A percentile compares a stretch with the other conserved stretches of the same genome.
Conservation (phyloP, 1,140 invertebrate genomes). For the Drosophila kikkawai region DNA sequence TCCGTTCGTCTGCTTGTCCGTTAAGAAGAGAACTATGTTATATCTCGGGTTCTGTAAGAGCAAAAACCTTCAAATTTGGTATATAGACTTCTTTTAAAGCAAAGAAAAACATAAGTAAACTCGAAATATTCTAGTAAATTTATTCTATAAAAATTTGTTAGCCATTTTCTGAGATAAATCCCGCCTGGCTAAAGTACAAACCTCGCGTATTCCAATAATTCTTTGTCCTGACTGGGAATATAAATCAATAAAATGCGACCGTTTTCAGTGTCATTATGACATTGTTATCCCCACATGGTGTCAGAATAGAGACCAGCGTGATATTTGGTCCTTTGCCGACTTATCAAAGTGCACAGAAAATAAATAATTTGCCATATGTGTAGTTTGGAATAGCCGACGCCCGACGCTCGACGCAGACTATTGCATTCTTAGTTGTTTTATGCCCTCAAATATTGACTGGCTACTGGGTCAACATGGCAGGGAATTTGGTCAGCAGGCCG, state of each 20-base stretch:
- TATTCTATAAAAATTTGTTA: background rate
- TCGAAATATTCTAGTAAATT: background rate
- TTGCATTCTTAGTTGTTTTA: slow-evolving; percentile 50
- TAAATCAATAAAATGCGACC: slow-evolving; percentile 19
- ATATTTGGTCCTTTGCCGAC: slow-evolving; percentile 6
- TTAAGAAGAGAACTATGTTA: background rate
- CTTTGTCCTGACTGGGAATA: no score
- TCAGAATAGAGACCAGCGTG: background rate
- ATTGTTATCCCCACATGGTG: background rate
- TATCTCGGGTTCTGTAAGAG: background rate
- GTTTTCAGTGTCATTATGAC: slow-evolving; percentile 20
- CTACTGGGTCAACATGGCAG: slow-evolving; percentile 49
- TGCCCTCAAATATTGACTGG: slow-evolving; percentile 52
- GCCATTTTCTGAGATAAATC: background rate
- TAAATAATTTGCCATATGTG: slow-evolving; percentile 23
- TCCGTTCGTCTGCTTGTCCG: background rate
- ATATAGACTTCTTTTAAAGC: background rate
- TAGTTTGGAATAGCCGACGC: slow-evolving; percentile 18
- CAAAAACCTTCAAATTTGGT: no score
- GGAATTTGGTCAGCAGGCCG: slow-evolving; percentile 73
- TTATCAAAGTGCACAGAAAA: slow-evolving; percentile 36
- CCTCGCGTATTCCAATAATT: background rate
- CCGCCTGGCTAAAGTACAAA: background rate
- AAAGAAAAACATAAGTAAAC: background rate
- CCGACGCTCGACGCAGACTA: slow-evolving; percentile 12